These are phyloP conservation scores for Drosophila kohkoa DNA, from an alignment of 1,140 invertebrate genomes.

Conservation along the genomic window DNA sequence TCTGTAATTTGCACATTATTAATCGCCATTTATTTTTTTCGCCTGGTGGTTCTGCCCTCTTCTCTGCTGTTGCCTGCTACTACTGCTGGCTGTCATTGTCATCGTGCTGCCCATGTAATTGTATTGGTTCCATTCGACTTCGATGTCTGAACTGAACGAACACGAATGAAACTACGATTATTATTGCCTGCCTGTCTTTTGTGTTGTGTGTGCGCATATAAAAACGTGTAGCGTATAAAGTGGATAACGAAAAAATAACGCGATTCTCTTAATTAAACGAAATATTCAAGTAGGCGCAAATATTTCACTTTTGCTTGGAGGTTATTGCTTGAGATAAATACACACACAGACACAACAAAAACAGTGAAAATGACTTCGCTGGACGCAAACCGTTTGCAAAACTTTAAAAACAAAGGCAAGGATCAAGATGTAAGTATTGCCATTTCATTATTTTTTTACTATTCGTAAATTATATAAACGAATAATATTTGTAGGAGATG, in stretches of 20 bases:
- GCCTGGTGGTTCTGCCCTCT: slow-evolving; percentile 57
- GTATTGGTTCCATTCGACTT: slow-evolving; percentile 53
- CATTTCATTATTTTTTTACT: too few species aligned
- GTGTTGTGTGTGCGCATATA: slow-evolving; percentile 46
- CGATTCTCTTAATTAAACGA: slow-evolving; percentile 23
- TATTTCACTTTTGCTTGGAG: slow-evolving; percentile 30
- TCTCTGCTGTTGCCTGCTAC: slow-evolving; percentile 27
- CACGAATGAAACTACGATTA: slow-evolving; percentile 38
- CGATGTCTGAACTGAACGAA: slow-evolving; percentile 44
- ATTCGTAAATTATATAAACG: too few species aligned
- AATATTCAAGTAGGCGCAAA: slow-evolving; percentile 10
- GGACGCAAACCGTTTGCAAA: slow-evolving; percentile 90
- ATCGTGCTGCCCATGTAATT: slow-evolving; percentile 59
- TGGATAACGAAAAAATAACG: slow-evolving; percentile 45
- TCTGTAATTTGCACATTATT: slow-evolving; percentile 46
- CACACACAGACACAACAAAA: slow-evolving; percentile 19
- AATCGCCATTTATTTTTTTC: slow-evolving; percentile 78
- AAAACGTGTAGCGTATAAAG: slow-evolving; percentile 42
- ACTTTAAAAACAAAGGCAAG: slow-evolving; percentile 98
- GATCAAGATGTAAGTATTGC: slow-evolving; percentile 95
- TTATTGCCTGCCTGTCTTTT: slow-evolving; percentile 27
- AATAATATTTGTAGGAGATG: slow-evolving; percentile 91
- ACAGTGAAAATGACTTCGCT: slow-evolving; percentile 69
- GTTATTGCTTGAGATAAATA: slow-evolving; percentile 27
- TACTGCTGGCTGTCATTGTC: slow-evolving; percentile 41